Evolutionary conservation across 2,888 invertebrate genomes (phyloP).

Genomic region (Cheilosia variabilis): DNA sequence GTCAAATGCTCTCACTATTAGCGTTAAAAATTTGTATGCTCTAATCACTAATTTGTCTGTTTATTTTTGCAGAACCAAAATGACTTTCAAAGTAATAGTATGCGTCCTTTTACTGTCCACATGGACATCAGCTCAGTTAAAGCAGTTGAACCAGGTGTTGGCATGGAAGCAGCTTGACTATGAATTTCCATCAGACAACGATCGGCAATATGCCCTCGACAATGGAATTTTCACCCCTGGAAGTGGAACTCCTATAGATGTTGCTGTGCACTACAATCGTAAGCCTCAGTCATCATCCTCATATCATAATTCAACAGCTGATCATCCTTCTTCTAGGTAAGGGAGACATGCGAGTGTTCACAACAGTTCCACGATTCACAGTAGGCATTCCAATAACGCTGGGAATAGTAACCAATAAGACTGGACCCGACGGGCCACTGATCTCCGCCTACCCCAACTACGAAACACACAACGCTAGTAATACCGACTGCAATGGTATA

Average conservation of each 20-base stretch:
- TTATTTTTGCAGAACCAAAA: constrained; percentile 12
- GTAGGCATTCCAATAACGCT: constrained; percentile 89
- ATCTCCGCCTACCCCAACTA: constrained; percentile 88
- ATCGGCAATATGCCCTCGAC: constrained; percentile 83
- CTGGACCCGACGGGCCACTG: constrained; percentile 83
- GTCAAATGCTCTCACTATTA: too few relatives aligned
- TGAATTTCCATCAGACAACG: constrained; percentile 85
- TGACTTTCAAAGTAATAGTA: not conserved
- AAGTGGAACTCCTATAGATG: constrained; percentile 86
- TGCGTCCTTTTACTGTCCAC: constrained; percentile 1
- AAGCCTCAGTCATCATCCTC: constrained; percentile 2
- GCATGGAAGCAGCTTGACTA: constrained; percentile 89
- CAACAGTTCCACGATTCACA: constrained; percentile 90
- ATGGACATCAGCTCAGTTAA: constrained; percentile 8
- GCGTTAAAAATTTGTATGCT: too few relatives aligned
- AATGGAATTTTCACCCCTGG: constrained; percentile 85
- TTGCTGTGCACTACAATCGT: constrained; percentile 78
- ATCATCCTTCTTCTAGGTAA: constrained; percentile 52
- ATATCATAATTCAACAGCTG: not conserved
- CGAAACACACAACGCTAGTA: constrained; percentile 86
- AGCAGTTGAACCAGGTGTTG: constrained; percentile 79
- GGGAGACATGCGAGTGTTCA: constrained; percentile 85
- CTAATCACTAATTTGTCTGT: not conserved
- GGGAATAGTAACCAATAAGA: constrained; percentile 85
- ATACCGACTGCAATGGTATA: constrained; percentile 86